Conservation (phyloP, 2,113 vertebrate species). For the Myotis davidii region DNA sequence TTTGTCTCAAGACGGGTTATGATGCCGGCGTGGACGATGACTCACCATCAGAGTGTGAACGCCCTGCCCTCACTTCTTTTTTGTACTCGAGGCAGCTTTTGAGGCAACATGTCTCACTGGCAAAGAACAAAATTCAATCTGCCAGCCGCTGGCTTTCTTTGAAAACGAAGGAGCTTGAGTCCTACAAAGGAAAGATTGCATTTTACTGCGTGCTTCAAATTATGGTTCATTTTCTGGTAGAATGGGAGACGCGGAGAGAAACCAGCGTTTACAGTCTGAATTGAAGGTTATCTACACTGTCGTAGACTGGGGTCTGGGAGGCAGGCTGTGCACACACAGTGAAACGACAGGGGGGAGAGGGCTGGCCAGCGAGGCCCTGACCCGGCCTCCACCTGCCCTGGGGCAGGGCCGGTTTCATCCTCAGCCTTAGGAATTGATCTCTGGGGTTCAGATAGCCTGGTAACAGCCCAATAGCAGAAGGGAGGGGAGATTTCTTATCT, state of each 20-base stretch:
- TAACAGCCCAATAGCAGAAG: background rate
- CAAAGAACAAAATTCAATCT: constrained; percentile 64
- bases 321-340: background rate
- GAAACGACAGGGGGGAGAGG: background rate
- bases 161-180: constrained; percentile 58
- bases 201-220: constrained; percentile 64
- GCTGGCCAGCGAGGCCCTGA: too few species aligned
- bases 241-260: constrained; percentile 64
- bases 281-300: background rate
- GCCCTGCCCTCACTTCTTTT: background rate
- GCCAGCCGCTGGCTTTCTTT: constrained; percentile 56
- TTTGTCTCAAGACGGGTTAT: constrained; percentile 77
- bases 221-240: constrained; percentile 66
- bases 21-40: constrained; percentile 65
- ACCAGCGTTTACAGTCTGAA: constrained; percentile 59
- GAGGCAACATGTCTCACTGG: constrained; percentile 62
- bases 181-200: constrained; percentile 59
- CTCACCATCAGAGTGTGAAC: constrained; percentile 58
- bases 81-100: constrained; percentile 61
- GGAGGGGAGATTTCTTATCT: background rate
- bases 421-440: background rate
- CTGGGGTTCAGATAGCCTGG: background rate
- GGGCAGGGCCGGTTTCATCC: background rate
- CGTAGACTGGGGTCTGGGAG: background rate
- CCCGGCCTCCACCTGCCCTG: background rate